Percentiles rank a stretch among this genome's conserved stretches.
Conservation (phyloP, 2,888 invertebrate genomes). For the Stenichneumon culpator region DNA sequence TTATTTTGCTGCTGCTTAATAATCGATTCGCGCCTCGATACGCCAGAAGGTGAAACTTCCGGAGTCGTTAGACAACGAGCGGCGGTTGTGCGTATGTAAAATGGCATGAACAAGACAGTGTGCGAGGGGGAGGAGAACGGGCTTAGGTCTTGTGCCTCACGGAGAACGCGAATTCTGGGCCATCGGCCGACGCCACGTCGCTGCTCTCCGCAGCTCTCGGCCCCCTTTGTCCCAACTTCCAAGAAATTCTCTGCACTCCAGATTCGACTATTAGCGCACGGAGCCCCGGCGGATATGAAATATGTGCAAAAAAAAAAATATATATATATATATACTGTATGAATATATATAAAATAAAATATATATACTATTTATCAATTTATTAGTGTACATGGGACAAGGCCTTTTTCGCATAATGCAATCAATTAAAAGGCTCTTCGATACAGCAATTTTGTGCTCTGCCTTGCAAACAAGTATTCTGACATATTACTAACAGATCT, state of each 20-base stretch:
- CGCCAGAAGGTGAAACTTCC: slow-evolving; percentile 56
- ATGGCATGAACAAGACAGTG: slow-evolving; percentile 17
- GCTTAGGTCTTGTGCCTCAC: slow-evolving; percentile 6
- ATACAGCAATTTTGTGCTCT: too few relatives aligned
- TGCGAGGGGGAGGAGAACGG: not conserved
- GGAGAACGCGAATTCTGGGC: slow-evolving; percentile 49
- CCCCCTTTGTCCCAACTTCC: not conserved
- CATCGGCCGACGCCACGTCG: slow-evolving; percentile 35
- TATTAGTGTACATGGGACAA: too few relatives aligned
- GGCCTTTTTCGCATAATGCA: too few relatives aligned
- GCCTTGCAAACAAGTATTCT: too few relatives aligned
- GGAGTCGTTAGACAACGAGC: slow-evolving; percentile 36
- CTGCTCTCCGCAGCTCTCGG: slow-evolving; percentile 23
- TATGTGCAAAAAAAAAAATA: too few relatives aligned
- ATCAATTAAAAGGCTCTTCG: too few relatives aligned
- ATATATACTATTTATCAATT: too few relatives aligned
- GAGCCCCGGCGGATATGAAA: not conserved
- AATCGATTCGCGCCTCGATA: slow-evolving; percentile 48
- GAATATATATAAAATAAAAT: too few relatives aligned
- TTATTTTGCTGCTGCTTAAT: slow-evolving; percentile 28
- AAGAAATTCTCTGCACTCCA: slow-evolving; percentile 8
- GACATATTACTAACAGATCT: too few relatives aligned
- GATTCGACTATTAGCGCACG: not conserved
- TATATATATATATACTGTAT: too few relatives aligned
- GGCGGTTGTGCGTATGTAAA: not conserved